Base-by-base conservation (phyloP, 1,140 invertebrate genomes). In the Saccostrea glomerata region DNA sequence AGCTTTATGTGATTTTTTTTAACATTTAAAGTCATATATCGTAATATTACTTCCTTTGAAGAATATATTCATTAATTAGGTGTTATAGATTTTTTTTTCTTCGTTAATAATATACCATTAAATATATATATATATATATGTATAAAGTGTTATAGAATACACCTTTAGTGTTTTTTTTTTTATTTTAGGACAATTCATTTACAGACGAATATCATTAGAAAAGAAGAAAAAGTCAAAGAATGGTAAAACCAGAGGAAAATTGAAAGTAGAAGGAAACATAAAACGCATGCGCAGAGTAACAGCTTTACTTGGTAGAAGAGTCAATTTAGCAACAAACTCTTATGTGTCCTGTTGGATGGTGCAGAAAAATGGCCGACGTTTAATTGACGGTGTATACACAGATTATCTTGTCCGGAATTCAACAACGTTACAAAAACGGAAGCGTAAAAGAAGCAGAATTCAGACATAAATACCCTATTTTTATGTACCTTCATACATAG, bases 321-420 rank as follows among this genome's bases (percentile, higher is more conserved):
- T 88, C 13, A 90, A 90, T 60, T 83, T 90, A 56, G 86, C 89
- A 56, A 90, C 85, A 15, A 86, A 90, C 23, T 54, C 25, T 23
- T 60, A 88, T 23, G 82, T 88, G 9, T 66, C 87, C 36, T 90
- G 89, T 86, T 90, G 89, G 89, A 90, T 90, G 89, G 86, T 90
- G 11, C 84, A 85, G 47, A 66, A 86, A 9, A 90, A 90, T 66
- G 89, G 89, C n/a, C 87, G 87, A 84, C 60, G 87, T 47, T 63
- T 90, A 17, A n/a, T 90, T 15, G 89, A 90, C 63, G 89, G 89
- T 13, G 87, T 84, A 40, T 90, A 84, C 40, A 88, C 73, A 55
- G 89, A 90, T 60, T 90, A 90, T 84, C 63, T 88, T 30, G 85
- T 88, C 13, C 83, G 47, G 47, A 83, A 84, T 54, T 84, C 82